Evolutionary conservation across 2,888 invertebrate species (phyloP), one percentile per base, ranked within the genome.

Genomic region (Apotomis capreana): DNA sequence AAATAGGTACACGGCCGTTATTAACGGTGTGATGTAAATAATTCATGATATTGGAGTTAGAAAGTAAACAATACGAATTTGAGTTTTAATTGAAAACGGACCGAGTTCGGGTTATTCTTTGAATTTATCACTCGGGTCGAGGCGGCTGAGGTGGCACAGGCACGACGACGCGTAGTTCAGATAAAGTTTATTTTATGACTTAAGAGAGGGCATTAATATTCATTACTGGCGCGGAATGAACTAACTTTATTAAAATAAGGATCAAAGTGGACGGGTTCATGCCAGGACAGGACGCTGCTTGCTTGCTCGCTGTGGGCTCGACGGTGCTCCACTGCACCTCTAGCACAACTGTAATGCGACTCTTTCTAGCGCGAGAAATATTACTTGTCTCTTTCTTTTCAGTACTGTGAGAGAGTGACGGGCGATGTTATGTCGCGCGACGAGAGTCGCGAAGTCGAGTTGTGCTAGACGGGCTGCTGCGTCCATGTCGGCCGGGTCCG

Each of bases 171-270:
- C 89, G 84, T 87, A 88, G 87, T 85, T 85, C 86, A 84, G 90
- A 90, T 90, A 90, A 91, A 92, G 89, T 92, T 91, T 89, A 91
- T 91, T 92, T 92, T 92, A 92, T 91, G 89, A 89, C 89, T 90
- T 89, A 89, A 89, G 86, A 88, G 86, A 88, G 88, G 88, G 84
- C 91, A 91, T 92, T 92, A 91, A 91, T 92, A 92, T 92, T 91
- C 92, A 92, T 92, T 92, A 91, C 87, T 81, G 86, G 82, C 79
- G 86, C 84, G 81, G 91, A 92, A 92, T 91, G 89, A 90, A 91
- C 89, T 89, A 89, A 92, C 85, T 92, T 92, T 91, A 91, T 90
- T 90, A 87, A 87, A 90, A 89, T 91, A 90, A 88, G 89, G 88
- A 90, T 88, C 90, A 88, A 87, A 89, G 87, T 81, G 78, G 78